A percentile compares a stretch with the other conserved stretches of the same genome.
These are phyloP conservation scores for Spilarctia lutea DNA, from an alignment of 2,888 invertebrate species.

Conservation along the genomic window DNA sequence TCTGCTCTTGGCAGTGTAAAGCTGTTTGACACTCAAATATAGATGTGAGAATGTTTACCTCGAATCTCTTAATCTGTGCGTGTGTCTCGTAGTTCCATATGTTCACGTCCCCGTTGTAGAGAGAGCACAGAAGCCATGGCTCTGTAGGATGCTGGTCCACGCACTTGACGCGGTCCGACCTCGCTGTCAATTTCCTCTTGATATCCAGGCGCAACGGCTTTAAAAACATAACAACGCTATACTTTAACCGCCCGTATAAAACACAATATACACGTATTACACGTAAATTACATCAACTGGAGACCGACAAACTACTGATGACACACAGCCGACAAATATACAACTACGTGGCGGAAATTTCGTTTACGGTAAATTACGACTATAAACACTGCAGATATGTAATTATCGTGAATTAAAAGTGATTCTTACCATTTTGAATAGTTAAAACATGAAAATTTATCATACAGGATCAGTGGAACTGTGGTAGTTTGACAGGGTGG, in stretches of 20 bases:
- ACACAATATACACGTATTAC: conserved; percentile 52
- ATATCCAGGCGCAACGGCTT: conserved; percentile 99
- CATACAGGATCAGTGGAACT: conserved; percentile 67
- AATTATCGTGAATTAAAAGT: conserved; percentile 44
- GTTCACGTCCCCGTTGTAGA: conserved; percentile 99
- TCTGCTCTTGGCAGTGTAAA: background rate
- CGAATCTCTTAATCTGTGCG: conserved; percentile 93
- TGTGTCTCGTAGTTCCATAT: conserved; percentile 99
- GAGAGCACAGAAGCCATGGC: conserved; percentile 99
- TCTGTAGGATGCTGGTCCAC: conserved; percentile 99
- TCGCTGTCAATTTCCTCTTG: conserved; percentile 98
- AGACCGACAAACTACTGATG: conserved; percentile 73
- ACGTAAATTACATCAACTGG: conserved; percentile 56
- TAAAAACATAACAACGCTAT: conserved; percentile 64
- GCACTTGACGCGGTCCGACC: conserved; percentile 99
- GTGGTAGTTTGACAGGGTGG: conserved; percentile 77
- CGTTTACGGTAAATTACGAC: conserved; percentile 20
- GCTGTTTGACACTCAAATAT: background rate
- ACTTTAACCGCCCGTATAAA: conserved; percentile 41
- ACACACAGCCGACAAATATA: conserved; percentile 63
- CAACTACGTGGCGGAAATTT: conserved; percentile 63
- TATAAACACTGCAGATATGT: conserved; percentile 30
- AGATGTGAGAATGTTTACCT: conserved; percentile 81
- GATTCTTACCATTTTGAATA: conserved; percentile 78
- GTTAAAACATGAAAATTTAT: conserved; percentile 80